Base-by-base conservation (phyloP, 2,888 invertebrate genomes). In the Sericinus montela region DNA sequence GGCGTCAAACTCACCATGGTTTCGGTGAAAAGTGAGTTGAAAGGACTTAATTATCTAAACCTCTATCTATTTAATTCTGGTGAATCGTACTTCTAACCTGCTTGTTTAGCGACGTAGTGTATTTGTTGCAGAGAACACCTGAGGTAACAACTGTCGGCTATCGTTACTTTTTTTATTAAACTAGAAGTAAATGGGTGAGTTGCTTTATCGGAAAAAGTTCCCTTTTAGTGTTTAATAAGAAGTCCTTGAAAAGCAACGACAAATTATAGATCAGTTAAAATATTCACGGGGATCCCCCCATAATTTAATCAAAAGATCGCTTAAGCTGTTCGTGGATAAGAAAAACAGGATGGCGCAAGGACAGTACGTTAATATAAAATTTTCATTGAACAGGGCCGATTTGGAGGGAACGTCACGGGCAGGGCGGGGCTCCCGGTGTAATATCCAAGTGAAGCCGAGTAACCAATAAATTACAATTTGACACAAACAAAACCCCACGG, bases 261-360 rank as follows among this genome's bases (percentile, higher is more conserved):
- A 84, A 84, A 81, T 39, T 80, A 85, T 84, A 84, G 83, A 85
- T 87, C 86, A 88, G 78, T 81, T 82, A 84, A 83, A 82, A 87
- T 84, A 85, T 87, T 82, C 83, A 76, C 77, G 57, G 76, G 83
- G 83, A 85, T 82, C 84, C 84, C 84, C 84, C 86, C 81, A 80
- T 83, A 85, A 87, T 88, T 87, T 87, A 87, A 88, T 88, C 88
- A 85, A 86, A 85, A 85, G 80, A 83, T 83, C 84, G 85, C 81
- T 86, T 80, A 67, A 72, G 82, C 79, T 73, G 78, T 80, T 79
- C 80, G 73, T 71, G 82, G 73, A 68, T 69, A 78, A 83, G 82
- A 86, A 86, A 86, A 87, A 80, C 75, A 63, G 74, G 63, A 85
- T 81, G 85, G 87, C 80, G 80, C 73, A 72, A 82, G 80, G 75